Conservation (phyloP, 2,888 invertebrate genomes). For the Oscheius myriophilus region DNA sequence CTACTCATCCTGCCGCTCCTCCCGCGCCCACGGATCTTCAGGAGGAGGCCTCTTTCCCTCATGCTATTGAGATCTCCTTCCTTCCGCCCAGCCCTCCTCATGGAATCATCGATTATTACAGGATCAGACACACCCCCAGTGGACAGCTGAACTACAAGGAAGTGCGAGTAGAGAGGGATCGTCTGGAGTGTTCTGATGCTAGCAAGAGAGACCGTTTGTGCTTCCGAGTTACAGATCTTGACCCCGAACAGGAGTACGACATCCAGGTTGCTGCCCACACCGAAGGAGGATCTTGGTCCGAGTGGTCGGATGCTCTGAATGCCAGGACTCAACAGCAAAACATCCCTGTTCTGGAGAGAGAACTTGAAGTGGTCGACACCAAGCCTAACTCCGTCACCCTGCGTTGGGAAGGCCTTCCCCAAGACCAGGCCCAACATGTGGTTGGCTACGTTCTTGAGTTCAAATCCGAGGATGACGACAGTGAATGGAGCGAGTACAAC, state of each 20-base stretch:
- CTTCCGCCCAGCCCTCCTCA: slow-evolving; percentile 69
- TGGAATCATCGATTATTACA: slow-evolving; percentile 69
- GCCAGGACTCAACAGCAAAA: slow-evolving; percentile 62
- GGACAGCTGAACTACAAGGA: slow-evolving; percentile 67
- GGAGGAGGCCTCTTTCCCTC: slow-evolving; percentile 65
- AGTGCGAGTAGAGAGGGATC: slow-evolving; percentile 61
- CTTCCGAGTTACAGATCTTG: slow-evolving; percentile 68
- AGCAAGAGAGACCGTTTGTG: slow-evolving; percentile 67
- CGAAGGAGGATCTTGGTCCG: slow-evolving; percentile 69
- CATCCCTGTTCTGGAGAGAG: slow-evolving; percentile 69
- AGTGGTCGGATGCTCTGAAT: slow-evolving; percentile 67
- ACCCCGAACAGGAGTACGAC: slow-evolving; percentile 69
- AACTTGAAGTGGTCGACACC: slow-evolving; percentile 63
- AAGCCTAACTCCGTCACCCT: slow-evolving; percentile 68
- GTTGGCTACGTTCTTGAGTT: slow-evolving; percentile 70
- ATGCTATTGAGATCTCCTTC: slow-evolving; percentile 70
- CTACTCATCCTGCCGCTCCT: slow-evolving; percentile 65
- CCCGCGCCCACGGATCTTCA: slow-evolving; percentile 66
- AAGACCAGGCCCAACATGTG: slow-evolving; percentile 62
- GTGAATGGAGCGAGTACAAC: slow-evolving; percentile 68
- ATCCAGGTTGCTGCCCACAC: slow-evolving; percentile 69
- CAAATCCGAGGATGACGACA: slow-evolving; percentile 65
- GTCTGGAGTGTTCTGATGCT: slow-evolving; percentile 67
- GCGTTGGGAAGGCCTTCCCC: slow-evolving; percentile 67
- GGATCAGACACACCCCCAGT: slow-evolving; percentile 67